These are phyloP conservation scores for Hepsetus odoe DNA, from an alignment of 2,113 vertebrate species.

Conservation along the genomic window DNA sequence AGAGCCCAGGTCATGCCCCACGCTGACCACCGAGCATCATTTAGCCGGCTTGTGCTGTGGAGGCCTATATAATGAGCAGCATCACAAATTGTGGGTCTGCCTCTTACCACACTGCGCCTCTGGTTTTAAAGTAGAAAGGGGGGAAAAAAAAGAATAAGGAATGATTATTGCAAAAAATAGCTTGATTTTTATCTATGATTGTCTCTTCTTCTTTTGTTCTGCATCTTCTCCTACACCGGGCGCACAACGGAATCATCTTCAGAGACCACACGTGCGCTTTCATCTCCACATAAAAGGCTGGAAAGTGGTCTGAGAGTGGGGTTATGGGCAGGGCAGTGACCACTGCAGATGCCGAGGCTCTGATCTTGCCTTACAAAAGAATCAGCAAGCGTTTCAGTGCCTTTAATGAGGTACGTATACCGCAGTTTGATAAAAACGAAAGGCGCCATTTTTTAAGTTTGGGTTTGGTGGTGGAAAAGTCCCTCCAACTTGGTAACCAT, in stretches of 20 bases:
- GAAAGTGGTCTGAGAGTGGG: slow-evolving; percentile 11
- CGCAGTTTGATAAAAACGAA: no score
- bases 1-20: slow-evolving; percentile 59
- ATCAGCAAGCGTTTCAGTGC: background rate
- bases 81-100: background rate
- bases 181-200: slow-evolving; percentile 15
- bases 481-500: no score
- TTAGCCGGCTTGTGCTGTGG: background rate
- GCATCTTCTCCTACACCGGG: background rate
- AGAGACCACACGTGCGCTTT: slow-evolving; percentile 36
- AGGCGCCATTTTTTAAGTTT: background rate
- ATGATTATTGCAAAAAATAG: background rate
- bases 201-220: background rate
- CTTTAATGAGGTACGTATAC: no score
- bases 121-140: background rate
- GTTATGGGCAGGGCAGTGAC: background rate
- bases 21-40: background rate
- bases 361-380: background rate
- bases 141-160: background rate
- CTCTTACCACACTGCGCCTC: background rate
- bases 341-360: background rate
- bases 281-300: slow-evolving; percentile 38
- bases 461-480: no score
- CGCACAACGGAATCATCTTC: slow-evolving; percentile 16
- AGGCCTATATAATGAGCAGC: background rate